phyloP scores from a whole-genome alignment of 2,797 vertebrate species.

The Falco concolor region DNA sequence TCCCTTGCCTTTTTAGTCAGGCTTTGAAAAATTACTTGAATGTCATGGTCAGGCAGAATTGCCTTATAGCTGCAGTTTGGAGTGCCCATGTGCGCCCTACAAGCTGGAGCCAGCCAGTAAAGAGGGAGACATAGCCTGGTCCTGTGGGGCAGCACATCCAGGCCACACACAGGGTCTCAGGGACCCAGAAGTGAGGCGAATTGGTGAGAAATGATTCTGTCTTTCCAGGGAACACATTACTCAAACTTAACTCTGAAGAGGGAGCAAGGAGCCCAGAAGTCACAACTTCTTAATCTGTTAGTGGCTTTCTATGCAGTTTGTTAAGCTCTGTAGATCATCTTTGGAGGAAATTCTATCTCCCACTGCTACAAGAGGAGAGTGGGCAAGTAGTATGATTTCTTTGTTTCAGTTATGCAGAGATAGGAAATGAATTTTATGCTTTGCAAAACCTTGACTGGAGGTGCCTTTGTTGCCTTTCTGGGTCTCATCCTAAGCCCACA shows the following conservation, averaged over 20 bases:
- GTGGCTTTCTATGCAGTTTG: background rate
- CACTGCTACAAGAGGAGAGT: background rate
- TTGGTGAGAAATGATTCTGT: background rate
- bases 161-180: background rate
- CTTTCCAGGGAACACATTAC: background rate
- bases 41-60: background rate
- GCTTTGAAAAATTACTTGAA: background rate
- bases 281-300: background rate
- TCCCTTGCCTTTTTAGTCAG: background rate
- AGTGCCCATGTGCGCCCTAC: accelerated
- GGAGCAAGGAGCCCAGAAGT: background rate
- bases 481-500: background rate
- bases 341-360: background rate
- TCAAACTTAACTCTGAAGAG: background rate
- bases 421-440: background rate
- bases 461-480: background rate
- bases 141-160: background rate
- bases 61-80: accelerated
- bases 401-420: background rate
- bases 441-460: background rate
- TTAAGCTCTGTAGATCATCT: background rate
- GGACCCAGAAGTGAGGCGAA: background rate
- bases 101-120: background rate
- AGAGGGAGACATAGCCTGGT: background rate
- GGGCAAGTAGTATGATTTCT: accelerated